Evolutionary conservation across 53 echinoderm and acorn worm genomes (phyloP).

Genomic region (Crossaster papposus): DNA sequence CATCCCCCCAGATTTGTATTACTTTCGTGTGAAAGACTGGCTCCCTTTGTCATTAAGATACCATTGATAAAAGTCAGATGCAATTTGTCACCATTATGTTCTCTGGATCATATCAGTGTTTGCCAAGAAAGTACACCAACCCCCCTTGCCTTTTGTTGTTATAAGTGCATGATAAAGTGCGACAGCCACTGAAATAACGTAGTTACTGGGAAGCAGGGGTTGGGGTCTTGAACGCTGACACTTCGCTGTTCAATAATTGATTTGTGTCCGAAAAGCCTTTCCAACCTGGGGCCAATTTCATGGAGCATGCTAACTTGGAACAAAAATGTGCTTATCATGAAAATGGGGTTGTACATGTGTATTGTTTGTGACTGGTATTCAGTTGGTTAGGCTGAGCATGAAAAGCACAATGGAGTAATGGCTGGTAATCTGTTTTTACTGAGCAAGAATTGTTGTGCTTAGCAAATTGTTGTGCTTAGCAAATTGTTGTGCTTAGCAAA

Average conservation of each 20-base stretch:
- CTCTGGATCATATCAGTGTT: not conserved
- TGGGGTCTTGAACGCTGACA: not conserved
- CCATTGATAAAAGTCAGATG: not conserved
- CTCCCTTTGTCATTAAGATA: not conserved
- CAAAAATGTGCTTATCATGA: too few relatives aligned
- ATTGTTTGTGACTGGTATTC: too few relatives aligned
- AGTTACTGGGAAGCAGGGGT: not conserved
- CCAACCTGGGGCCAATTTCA: too few relatives aligned
- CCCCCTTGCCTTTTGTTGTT: not conserved
- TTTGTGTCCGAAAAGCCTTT: not conserved
- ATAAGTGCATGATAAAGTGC: not conserved
- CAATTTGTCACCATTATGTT: constrained; percentile 12
- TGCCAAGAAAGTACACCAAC: constrained; percentile 34
- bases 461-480: too few relatives aligned
- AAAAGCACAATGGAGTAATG: too few relatives aligned
- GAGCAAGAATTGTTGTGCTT: too few relatives aligned
- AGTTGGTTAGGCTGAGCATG: too few relatives aligned
- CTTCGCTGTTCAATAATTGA: not conserved
- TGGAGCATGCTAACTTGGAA: too few relatives aligned
- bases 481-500: too few relatives aligned
- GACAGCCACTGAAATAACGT: not conserved
- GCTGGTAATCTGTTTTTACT: too few relatives aligned
- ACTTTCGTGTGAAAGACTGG: not conserved
- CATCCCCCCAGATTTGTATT: not conserved
- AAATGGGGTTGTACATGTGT: too few relatives aligned